phyloP scores from a whole-genome alignment of 2,888 invertebrate species.

The Drosophila testacea region DNA sequence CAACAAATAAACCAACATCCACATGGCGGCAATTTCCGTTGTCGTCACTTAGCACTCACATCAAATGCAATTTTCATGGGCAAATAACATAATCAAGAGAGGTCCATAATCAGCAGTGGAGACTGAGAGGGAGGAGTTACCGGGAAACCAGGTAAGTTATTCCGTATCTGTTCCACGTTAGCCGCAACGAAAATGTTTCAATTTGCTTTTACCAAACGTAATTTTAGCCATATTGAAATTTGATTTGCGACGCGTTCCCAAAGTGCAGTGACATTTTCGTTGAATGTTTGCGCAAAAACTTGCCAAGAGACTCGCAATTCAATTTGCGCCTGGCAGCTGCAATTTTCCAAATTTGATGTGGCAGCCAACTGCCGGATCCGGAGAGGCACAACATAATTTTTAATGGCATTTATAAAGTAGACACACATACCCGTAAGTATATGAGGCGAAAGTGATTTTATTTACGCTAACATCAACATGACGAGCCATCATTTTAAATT shows the following conservation, averaged over 20 bases:
- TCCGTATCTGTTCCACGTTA: slow-evolving; percentile 6
- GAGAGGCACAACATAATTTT: slow-evolving; percentile 55
- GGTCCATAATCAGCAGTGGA: slow-evolving; percentile 15
- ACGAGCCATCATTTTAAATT: slow-evolving; percentile 46
- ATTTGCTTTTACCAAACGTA: slow-evolving; percentile 58
- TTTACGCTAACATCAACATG: slow-evolving; percentile 43
- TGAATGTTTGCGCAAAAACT: slow-evolving; percentile 64
- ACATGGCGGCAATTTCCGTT: slow-evolving; percentile 78
- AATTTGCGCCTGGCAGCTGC: slow-evolving; percentile 52
- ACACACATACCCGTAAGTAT: slow-evolving; percentile 2
- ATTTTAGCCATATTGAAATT: slow-evolving; percentile 72
- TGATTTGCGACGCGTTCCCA: slow-evolving; percentile 57
- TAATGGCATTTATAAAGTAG: slow-evolving; percentile 59
- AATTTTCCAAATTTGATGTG: slow-evolving; percentile 72
- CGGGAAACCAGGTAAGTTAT: slow-evolving; percentile 5
- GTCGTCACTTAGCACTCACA: slow-evolving; percentile 71
- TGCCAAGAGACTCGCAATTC: slow-evolving; percentile 42
- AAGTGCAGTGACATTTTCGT: slow-evolving; percentile 65
- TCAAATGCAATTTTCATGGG: slow-evolving; percentile 76
- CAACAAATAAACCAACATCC: slow-evolving; percentile 65
- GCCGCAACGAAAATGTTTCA: slow-evolving; percentile 65
- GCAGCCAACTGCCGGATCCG: slow-evolving; percentile 23
- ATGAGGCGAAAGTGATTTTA: slow-evolving; percentile 70
- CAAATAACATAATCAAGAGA: slow-evolving; percentile 76
- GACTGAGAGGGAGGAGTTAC: neutral